A percentile compares a stretch with the other conserved stretches of the same genome.
Evolutionary conservation across 2,888 invertebrate genomes (phyloP).

Genomic region (Laspeyria flexula): DNA sequence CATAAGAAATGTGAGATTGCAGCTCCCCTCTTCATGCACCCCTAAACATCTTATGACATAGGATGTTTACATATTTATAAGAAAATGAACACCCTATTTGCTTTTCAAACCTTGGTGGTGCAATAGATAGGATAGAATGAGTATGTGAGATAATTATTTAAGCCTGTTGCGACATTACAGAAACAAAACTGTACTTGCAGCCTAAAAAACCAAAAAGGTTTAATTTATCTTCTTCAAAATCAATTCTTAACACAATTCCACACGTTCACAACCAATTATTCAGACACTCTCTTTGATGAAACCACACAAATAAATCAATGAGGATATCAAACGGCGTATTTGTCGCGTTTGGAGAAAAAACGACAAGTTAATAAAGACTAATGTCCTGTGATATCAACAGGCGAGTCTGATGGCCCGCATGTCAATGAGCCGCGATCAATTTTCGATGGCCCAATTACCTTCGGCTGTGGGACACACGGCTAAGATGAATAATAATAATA

Average conservation of each 20-base stretch:
- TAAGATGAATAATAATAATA: conserved; percentile 17
- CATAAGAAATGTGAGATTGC: not conserved
- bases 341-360: conserved; percentile 30
- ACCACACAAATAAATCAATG: conserved; percentile 39
- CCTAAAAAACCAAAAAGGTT: too few relatives aligned
- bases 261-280: not conserved
- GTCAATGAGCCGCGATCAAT: conserved; percentile 64
- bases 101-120: not conserved
- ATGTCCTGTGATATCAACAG: conserved; percentile 60
- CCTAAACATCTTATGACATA: not conserved
- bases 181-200: too few relatives aligned
- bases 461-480: conserved; percentile 56
- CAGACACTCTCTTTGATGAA: conserved; percentile 16
- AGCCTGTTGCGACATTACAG: too few relatives aligned
- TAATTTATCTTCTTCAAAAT: too few relatives aligned
- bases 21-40: not conserved
- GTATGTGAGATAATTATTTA: too few relatives aligned
- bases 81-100: not conserved
- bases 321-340: conserved; percentile 33
- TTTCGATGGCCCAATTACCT: conserved; percentile 74
- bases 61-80: not conserved
- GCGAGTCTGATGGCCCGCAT: conserved; percentile 65
- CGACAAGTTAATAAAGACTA: conserved; percentile 48
- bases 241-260: not conserved
- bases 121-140: too few relatives aligned